Percentiles rank a stretch among this genome's conserved stretches.
Evolutionary conservation across 2,113 vertebrate genomes (phyloP).

Genomic region (Caracal caracal): DNA sequence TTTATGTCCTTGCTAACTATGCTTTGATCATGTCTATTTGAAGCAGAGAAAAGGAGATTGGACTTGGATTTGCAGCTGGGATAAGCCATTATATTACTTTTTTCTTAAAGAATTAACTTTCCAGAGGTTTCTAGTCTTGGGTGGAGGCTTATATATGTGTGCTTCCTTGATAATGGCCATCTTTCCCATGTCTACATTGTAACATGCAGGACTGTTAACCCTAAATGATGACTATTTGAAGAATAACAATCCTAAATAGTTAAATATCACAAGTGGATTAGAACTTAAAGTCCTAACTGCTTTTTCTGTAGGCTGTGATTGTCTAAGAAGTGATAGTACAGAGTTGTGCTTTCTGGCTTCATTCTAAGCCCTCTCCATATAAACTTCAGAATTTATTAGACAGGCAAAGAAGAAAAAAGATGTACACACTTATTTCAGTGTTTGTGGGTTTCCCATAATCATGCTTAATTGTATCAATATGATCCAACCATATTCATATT

Average conservation of each 20-base stretch:
- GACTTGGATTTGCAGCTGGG: neutral
- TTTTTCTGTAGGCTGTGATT: neutral
- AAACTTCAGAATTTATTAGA: neutral
- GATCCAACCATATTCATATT: neutral
- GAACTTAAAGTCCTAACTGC: neutral
- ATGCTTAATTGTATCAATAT: neutral
- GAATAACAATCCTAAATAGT: neutral
- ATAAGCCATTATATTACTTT: neutral
- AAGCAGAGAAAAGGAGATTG: neutral
- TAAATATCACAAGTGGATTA: neutral
- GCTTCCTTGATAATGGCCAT: neutral
- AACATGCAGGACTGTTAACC: neutral
- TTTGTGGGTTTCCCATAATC: neutral
- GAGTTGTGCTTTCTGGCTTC: neutral
- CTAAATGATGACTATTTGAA: neutral
- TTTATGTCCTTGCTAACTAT: neutral
- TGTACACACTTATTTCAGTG: neutral
- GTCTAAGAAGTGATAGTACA: neutral
- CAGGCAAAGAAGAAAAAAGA: neutral
- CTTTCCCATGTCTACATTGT: neutral
- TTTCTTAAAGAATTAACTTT: neutral
- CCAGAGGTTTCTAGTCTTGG: neutral
- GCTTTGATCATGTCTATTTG: neutral
- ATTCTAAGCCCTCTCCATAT: neutral
- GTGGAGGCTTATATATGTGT: neutral